Evolutionary conservation across 1,140 invertebrate species (phyloP).

Genomic region (Asobara japonica): DNA sequence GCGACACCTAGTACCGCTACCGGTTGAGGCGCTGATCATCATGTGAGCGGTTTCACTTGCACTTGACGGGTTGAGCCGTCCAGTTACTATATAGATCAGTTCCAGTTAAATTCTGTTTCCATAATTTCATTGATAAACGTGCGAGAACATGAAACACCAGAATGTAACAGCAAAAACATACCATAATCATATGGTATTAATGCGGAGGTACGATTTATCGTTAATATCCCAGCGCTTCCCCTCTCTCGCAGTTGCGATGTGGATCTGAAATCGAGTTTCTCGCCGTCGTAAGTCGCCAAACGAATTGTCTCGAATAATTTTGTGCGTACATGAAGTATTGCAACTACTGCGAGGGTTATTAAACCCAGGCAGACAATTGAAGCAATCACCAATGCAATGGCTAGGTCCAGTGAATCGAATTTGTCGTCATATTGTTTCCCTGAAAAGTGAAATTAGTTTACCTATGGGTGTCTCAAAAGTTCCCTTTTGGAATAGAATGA

Average conservation of each 20-base stretch:
- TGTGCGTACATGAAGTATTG: slow-evolving; percentile 59
- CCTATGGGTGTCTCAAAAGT: too few relatives aligned
- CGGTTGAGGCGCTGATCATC: too few relatives aligned
- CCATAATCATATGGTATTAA: slow-evolving; percentile 32
- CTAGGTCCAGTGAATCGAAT: slow-evolving; percentile 57
- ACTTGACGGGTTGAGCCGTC: too few relatives aligned
- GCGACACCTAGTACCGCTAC: too few relatives aligned
- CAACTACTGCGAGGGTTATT: slow-evolving; percentile 54
- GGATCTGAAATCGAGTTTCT: slow-evolving; percentile 38
- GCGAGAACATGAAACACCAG: too few relatives aligned
- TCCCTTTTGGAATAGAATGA: too few relatives aligned
- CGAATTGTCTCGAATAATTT: slow-evolving; percentile 57
- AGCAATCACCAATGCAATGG: slow-evolving; percentile 56
- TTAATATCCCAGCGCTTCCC: slow-evolving; percentile 27
- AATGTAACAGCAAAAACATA: slow-evolving; percentile 5
- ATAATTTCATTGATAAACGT: too few relatives aligned
- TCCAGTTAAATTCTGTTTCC: too few relatives aligned
- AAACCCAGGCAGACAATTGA: slow-evolving; percentile 59
- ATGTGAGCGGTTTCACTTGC: too few relatives aligned
- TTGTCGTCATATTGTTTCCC: too few relatives aligned
- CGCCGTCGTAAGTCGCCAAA: slow-evolving; percentile 55
- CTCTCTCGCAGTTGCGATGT: slow-evolving; percentile 22
- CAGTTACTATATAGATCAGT: too few relatives aligned
- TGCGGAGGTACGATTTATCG: slow-evolving; percentile 20
- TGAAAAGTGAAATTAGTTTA: too few relatives aligned